These are phyloP conservation scores for Zoanthus sansibaricus DNA, from an alignment of 92 coral and sea anemone genomes.

Conservation along the genomic window DNA sequence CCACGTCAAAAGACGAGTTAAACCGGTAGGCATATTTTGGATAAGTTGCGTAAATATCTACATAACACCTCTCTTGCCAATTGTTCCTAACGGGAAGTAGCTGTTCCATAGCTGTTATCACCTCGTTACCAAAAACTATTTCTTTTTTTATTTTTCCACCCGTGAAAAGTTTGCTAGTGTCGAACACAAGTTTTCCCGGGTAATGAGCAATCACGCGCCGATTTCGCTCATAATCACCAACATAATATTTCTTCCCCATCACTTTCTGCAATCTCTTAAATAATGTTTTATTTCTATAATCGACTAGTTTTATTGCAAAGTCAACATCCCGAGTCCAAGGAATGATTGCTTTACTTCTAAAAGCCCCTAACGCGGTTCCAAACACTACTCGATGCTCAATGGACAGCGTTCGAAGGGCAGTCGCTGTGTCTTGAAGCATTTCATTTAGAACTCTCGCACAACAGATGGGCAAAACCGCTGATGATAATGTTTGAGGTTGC, in stretches of 20 bases:
- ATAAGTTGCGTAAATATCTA: slow-evolving; percentile 35
- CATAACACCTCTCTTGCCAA: slow-evolving; percentile 34
- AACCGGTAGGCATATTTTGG: slow-evolving; percentile 35
- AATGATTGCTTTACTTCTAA: slow-evolving; percentile 22
- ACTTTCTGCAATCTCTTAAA: slow-evolving; percentile 14
- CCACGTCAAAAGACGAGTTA: background rate
- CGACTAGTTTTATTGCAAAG: slow-evolving; percentile 20
- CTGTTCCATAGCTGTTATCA: slow-evolving; percentile 15
- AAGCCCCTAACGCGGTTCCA: slow-evolving; percentile 32
- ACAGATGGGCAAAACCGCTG: slow-evolving; percentile 53
- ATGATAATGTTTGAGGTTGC: slow-evolving; percentile 30
- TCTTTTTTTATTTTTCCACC: slow-evolving; percentile 6
- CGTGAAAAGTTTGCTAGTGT: slow-evolving; percentile 11
- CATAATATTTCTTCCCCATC: slow-evolving; percentile 39
- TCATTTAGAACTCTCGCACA: slow-evolving; percentile 27
- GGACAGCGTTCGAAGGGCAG: background rate
- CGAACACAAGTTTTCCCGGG: slow-evolving; percentile 15
- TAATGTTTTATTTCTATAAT: slow-evolving; percentile 31
- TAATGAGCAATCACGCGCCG: slow-evolving; percentile 42
- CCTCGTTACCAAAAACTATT: slow-evolving; percentile 21
- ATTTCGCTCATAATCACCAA: slow-evolving; percentile 33
- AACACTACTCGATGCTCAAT: slow-evolving; percentile 32
- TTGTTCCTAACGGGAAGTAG: slow-evolving; percentile 30
- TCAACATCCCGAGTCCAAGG: slow-evolving; percentile 38
- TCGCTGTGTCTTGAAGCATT: slow-evolving; percentile 28